Base-by-base conservation (phyloP, 2,113 vertebrate species). In the Caloenas nicobarica region DNA sequence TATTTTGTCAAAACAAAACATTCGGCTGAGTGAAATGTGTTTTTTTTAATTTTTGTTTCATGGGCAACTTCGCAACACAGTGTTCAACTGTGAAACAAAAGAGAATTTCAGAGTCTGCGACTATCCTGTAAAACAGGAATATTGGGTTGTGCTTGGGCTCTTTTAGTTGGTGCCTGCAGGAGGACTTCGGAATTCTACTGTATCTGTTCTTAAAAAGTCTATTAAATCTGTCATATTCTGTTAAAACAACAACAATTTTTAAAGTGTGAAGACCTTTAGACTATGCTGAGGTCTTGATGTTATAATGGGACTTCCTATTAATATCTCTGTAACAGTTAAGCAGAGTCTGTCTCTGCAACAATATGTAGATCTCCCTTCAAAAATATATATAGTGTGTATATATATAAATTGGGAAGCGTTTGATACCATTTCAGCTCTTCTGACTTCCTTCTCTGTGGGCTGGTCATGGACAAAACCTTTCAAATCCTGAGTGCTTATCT, bases 1-100 rank as follows among this genome's bases (percentile, higher is more conserved):
- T 96, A 95, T 90, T 97, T 94, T 96, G 95, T 96, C 95, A 97
- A 96, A 97, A 95, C 79, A 96, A 85, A 89, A 73, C 80, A 71
- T 71, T 88, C 38, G 36, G 16, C 83, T 97, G 90, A 96, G 86
- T 81, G 79, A 94, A 91, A 91, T 88, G 16, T 46, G 44, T 19
- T 83, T 83, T 83, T 93, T 91, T 88, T 78, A 42, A 40, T 93
- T 91, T 94, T 97, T 91, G 79, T 93, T 96, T 96, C 86, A 48
- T 86, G 86, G 76, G 48, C 91, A 91, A 84, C 72, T 93, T 90
- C 88, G 60, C 60, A 88, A 84, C 74, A 54, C 48, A 68, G 12
- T 86, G 44, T 91, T 93, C 88, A 91, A 57, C 90, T 94, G 82
- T 91, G 90, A 95, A 95, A 84, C 44, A 78, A 89, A 89, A 86